phyloP scores from a whole-genome alignment of 2,888 invertebrate species.

The Lordiphosa fenestrarum region DNA sequence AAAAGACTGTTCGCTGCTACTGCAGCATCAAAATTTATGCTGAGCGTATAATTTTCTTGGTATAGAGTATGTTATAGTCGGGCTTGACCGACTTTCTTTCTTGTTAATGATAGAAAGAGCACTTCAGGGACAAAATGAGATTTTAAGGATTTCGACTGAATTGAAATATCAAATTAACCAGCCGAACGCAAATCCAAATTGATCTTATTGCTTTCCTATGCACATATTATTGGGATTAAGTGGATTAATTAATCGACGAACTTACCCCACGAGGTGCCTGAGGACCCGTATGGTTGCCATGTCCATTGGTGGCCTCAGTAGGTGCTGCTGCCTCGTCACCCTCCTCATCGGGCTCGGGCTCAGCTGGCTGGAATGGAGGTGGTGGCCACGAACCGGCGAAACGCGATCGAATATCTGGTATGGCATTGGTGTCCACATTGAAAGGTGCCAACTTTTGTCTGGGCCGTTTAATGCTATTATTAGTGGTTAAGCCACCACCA shows the following conservation, averaged over 20 bases:
- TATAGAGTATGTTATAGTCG: too few species aligned
- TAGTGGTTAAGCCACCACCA: slow-evolving; percentile 51
- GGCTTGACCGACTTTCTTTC: too few species aligned
- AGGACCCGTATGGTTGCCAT: slow-evolving; percentile 38
- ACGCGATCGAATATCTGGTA: slow-evolving; percentile 81
- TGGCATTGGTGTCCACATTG: slow-evolving; percentile 82
- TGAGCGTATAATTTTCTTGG: too few species aligned
- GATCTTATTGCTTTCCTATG: too few species aligned
- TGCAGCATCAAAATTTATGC: too few species aligned
- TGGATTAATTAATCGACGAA: not conserved
- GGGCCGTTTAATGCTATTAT: slow-evolving; percentile 81
- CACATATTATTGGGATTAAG: too few species aligned
- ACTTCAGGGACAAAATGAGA: too few species aligned
- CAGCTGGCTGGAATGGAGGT: slow-evolving; percentile 74
- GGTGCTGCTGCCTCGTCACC: slow-evolving; percentile 49
- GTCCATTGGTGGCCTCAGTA: slow-evolving; percentile 63
- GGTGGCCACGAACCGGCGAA: slow-evolving; percentile 83
- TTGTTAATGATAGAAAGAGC: too few species aligned
- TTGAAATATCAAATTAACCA: too few species aligned
- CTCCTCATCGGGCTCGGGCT: slow-evolving; percentile 71
- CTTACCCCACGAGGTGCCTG: slow-evolving; percentile 50
- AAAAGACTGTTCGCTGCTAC: too few species aligned
- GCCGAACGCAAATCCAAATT: too few species aligned
- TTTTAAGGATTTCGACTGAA: too few species aligned
- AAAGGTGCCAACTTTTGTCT: slow-evolving; percentile 82